A percentile compares a stretch with the other conserved stretches of the same genome.
These are phyloP conservation scores for Ceratotherium simum DNA, from an alignment of 2,113 vertebrate species.

Conservation along the genomic window DNA sequence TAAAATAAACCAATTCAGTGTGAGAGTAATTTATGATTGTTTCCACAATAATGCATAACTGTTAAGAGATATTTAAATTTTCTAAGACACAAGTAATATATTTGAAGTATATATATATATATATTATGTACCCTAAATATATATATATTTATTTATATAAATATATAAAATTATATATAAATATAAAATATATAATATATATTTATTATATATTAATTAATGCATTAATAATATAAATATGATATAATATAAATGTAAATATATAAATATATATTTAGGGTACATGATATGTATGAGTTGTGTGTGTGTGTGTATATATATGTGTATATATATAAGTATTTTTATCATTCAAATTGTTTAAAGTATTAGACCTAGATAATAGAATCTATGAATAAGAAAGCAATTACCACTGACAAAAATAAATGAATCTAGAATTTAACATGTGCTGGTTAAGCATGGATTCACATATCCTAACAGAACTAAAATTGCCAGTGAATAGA, in stretches of 20 bases:
- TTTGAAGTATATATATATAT: background rate
- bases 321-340: background rate
- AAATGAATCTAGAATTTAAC: background rate
- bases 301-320: background rate
- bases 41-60: slow-evolving; percentile 59
- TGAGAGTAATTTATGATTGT: slow-evolving; percentile 81
- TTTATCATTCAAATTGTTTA: background rate
- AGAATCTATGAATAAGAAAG: background rate
- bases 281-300: background rate
- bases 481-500: background rate
- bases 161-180: no score
- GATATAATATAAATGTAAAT: background rate
- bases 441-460: background rate
- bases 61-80: background rate
- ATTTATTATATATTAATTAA: no score
- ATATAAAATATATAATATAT: no score
- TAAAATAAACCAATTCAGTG: slow-evolving; percentile 75
- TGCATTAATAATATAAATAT: no score
- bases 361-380: background rate
- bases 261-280: background rate
- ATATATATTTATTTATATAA: background rate
- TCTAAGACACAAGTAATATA: background rate
- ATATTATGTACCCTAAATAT: background rate
- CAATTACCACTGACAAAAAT: background rate
- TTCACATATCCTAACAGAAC: background rate